Percentiles rank a stretch among this genome's conserved stretches.
phyloP scores from a whole-genome alignment of 2,113 vertebrate genomes.

The Lophius piscatorius region DNA sequence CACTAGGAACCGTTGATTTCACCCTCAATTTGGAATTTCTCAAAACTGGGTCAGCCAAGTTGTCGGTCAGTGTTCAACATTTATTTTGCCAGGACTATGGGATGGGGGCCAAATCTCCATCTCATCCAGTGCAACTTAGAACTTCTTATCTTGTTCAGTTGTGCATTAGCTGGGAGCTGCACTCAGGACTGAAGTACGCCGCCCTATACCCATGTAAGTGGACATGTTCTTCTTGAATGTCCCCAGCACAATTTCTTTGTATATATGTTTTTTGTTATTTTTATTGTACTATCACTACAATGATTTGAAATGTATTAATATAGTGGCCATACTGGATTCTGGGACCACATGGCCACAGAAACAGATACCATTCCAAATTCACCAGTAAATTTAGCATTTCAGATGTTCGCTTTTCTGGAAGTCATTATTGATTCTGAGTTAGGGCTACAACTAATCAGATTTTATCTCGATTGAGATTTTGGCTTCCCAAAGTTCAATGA shows the following conservation, averaged over 20 bases:
- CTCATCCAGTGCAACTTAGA: constrained; percentile 39
- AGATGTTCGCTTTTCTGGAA: neutral
- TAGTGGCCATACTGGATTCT: neutral
- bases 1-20: constrained; percentile 47
- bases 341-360: neutral
- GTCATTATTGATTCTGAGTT: neutral
- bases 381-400: neutral
- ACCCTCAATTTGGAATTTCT: constrained; percentile 65
- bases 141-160: constrained; percentile 57
- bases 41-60: constrained; percentile 78
- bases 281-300: constrained; percentile 5
- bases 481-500: too few relatives aligned
- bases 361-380: neutral
- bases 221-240: too few relatives aligned
- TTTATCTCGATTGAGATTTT: too few relatives aligned
- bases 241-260: constrained; percentile 1
- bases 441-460: too few relatives aligned
- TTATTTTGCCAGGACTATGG: constrained; percentile 65
- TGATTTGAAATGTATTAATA: constrained; percentile 3
- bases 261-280: constrained; percentile 24
- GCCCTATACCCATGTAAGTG: constrained; percentile 11
- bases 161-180: constrained; percentile 45
- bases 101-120: constrained; percentile 54
- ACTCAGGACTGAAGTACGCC: constrained; percentile 25
- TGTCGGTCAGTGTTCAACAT: constrained; percentile 68